Base-by-base conservation (phyloP, 2,888 invertebrate species). In the Drosophila eohydei region DNA sequence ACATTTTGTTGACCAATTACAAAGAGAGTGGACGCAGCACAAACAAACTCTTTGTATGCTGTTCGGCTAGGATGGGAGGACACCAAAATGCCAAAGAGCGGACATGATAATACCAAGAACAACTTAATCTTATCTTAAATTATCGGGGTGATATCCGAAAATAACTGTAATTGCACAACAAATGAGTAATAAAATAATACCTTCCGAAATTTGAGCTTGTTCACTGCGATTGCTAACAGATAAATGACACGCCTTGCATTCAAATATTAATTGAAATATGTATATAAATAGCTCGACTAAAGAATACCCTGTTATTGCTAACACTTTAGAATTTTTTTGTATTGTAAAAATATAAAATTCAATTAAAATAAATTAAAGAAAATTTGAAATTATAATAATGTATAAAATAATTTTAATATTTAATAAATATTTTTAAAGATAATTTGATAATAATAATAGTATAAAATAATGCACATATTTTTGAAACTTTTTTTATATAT, bases 121-220 rank as follows among this genome's bases (percentile, higher is more conserved):
- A 46, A 32, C 34, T 6, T n/a, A 36, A 40, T 51, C 55, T 34
- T 41, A 75, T 62, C 11, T 9, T 3, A 14, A 16, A 5, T n/a
- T 59, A 55, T n/a, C 43, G 26, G 12, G 6, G 26, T 14, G 2
- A 44, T 11, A 11, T 5, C n/a, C 11, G n/a, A 14, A n/a, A 48
- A 11, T 30, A 26, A 26, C 4, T 12, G 7, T 3, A 16, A 11
- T 11, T 21, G 1, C 50, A 2, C n/a, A 6, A 12, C 0, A n/a
- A 16, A 59, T 75, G 74, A 71, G 21, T 76, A 71, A 57, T 32
- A 32, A 8, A 11, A 30, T 9, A 7, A 2, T 6, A 32, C 16
- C 48, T 21, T 50, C 4, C 16, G 16, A 6, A 50, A 50, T 16
- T 50, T 32, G 1, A 0, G 11, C 32, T 16, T 11, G 9, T 50